Evolutionary conservation across 2,797 vertebrate genomes (phyloP).

Genomic region (Enteromius radiatus): DNA sequence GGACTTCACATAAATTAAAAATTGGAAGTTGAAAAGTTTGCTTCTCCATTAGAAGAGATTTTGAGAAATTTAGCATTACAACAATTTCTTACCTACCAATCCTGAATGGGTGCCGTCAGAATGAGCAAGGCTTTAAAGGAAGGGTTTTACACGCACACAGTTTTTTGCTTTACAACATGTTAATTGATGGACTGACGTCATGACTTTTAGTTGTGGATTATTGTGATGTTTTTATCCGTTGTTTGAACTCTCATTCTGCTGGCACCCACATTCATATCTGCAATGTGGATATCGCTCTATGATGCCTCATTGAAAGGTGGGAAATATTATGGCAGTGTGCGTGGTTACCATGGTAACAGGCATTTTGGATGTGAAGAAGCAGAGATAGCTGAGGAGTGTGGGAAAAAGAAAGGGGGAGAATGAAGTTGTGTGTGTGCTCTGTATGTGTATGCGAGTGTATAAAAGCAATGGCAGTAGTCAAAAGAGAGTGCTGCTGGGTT

Average conservation of each 20-base stretch:
- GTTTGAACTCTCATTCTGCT: neutral
- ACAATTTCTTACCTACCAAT: neutral
- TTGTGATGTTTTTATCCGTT: neutral
- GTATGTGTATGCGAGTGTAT: neutral
- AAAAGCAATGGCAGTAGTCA: conserved; percentile 13
- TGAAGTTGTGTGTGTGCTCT: conserved; percentile 16
- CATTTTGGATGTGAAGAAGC: conserved; percentile 51
- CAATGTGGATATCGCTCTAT: conserved; percentile 42
- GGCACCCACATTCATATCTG: conserved; percentile 4
- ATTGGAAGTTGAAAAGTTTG: neutral
- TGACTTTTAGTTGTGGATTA: neutral
- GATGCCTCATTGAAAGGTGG: conserved; percentile 47
- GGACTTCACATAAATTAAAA: neutral
- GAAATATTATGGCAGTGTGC: conserved; percentile 44
- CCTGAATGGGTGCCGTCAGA: neutral
- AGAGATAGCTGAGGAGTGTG: conserved; percentile 32
- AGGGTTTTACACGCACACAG: neutral
- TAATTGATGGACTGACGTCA: neutral
- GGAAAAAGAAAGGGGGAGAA: conserved; percentile 15
- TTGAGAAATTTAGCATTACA: neutral
- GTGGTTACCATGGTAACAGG: conserved; percentile 58
- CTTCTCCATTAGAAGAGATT: neutral
- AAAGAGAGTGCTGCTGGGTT: conserved; percentile 4
- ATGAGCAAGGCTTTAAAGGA: neutral
- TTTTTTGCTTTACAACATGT: neutral